These are phyloP conservation scores for Portunus trituberculatus DNA, from an alignment of 1,140 invertebrate species.

Conservation along the genomic window DNA sequence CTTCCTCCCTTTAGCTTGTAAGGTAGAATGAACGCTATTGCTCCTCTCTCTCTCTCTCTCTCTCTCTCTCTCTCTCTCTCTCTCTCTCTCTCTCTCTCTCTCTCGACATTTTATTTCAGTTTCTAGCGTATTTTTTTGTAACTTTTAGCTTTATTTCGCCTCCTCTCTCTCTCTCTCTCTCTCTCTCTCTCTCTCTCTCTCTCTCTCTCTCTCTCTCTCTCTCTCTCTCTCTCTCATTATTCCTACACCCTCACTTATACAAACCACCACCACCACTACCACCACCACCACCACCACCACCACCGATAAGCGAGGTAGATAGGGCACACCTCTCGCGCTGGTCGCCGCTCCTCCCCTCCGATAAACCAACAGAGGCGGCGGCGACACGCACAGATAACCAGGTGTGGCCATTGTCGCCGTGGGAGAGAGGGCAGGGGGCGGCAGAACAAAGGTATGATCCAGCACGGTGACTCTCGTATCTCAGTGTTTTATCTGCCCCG, in stretches of 20 bases:
- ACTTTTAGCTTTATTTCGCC: too few species aligned
- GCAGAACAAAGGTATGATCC: neutral
- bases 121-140: too few species aligned
- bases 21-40: neutral
- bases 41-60: neutral
- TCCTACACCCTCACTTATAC: neutral
- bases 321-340: constrained; percentile 34
- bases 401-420: neutral
- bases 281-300: neutral
- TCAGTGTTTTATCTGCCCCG: neutral
- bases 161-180: neutral
- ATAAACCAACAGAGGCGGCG: constrained; percentile 36
- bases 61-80: neutral
- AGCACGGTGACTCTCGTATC: neutral
- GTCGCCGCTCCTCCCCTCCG: neutral
- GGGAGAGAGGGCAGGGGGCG: neutral
- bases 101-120: too few species aligned
- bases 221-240: neutral
- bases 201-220: neutral
- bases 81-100: neutral
- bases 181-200: neutral
- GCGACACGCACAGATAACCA: neutral
- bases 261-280: neutral
- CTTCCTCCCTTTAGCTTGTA: neutral
- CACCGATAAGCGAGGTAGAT: constrained; percentile 12